Conservation (phyloP, 2,888 invertebrate species). For the Clunio marinus region DNA sequence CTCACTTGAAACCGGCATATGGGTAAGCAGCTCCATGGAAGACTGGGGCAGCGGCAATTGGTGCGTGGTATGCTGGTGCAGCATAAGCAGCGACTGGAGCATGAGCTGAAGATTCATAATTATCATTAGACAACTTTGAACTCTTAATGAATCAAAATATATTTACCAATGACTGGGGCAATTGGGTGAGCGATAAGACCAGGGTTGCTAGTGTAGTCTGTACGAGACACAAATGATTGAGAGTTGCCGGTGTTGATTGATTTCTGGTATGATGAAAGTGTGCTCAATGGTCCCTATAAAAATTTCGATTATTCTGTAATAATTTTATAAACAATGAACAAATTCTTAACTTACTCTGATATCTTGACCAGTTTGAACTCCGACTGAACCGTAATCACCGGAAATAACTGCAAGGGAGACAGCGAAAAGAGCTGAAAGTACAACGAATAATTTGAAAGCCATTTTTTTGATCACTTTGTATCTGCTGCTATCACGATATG, state of each 20-base stretch:
- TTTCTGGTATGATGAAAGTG: constrained; percentile 50
- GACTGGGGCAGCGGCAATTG: constrained; percentile 29
- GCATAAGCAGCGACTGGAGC: constrained; percentile 26
- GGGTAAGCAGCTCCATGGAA: constrained; percentile 43
- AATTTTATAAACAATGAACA: background rate
- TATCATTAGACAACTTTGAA: constrained; percentile 11
- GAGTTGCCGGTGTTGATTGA: constrained; percentile 51
- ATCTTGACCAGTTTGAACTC: constrained; percentile 30
- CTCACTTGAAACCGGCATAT: constrained; percentile 39
- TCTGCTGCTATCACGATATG: background rate
- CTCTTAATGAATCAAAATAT: background rate
- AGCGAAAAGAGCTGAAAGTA: constrained; percentile 28
- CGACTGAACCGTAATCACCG: constrained; percentile 33
- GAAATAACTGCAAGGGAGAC: constrained; percentile 21
- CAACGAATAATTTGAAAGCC: constrained; percentile 34
- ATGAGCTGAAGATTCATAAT: constrained; percentile 42
- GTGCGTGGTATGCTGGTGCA: constrained; percentile 39
- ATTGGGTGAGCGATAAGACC: constrained; percentile 34
- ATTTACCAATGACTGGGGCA: constrained; percentile 34
- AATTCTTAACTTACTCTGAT: constrained; percentile 10
- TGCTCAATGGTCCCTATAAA: constrained; percentile 49
- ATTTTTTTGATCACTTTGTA: background rate
- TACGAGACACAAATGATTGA: constrained; percentile 50
- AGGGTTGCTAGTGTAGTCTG: constrained; percentile 49
- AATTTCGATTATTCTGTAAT: background rate